Evolutionary conservation across 2,113 vertebrate genomes (phyloP).

Genomic region (Malaclemys terrapin): DNA sequence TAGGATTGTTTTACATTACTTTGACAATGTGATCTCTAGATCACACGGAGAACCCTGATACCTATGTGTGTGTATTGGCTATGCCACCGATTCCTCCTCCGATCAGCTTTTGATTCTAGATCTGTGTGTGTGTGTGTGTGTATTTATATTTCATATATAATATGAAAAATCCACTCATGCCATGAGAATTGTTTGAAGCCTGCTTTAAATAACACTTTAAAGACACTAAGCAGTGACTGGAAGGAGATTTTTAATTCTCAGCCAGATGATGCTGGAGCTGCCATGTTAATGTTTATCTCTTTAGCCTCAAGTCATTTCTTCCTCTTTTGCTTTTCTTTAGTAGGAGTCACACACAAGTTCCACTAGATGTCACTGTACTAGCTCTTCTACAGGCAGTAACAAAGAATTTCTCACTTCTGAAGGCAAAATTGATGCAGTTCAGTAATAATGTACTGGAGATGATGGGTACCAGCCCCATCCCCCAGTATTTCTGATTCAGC

Average conservation of each 20-base stretch:
- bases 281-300: background rate
- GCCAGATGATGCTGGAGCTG: fast-evolving
- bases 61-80: background rate
- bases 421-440: background rate
- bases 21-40: background rate
- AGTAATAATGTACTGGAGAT: fast-evolving
- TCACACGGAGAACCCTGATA: fast-evolving
- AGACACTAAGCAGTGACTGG: background rate
- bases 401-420: background rate
- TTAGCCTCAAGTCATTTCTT: background rate
- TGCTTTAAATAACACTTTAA: background rate
- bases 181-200: background rate
- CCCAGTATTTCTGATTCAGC: background rate
- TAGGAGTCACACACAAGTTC: background rate
- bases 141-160: background rate
- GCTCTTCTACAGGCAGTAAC: slow-evolving; percentile 10
- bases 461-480: background rate
- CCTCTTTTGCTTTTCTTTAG: background rate
- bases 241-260: background rate
- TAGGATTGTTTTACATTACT: background rate
- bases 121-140: too few relatives aligned
- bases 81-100: fast-evolving
- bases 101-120: background rate
- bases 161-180: fast-evolving
- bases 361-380: slow-evolving; percentile 66